phyloP scores from a whole-genome alignment of 2,888 invertebrate genomes.

The Adelognathus sp. region DNA sequence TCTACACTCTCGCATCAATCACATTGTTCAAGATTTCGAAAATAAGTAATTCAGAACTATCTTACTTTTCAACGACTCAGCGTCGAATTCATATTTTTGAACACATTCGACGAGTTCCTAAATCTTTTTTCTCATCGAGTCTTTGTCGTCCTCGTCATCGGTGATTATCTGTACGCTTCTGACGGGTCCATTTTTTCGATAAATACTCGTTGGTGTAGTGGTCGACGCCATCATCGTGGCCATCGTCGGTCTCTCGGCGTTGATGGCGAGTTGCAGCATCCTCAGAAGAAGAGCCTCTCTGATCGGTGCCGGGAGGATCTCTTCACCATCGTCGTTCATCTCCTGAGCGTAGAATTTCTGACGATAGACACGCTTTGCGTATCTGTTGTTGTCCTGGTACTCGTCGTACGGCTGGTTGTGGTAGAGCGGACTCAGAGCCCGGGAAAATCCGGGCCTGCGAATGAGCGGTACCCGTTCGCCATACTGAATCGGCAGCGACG shows the following conservation, averaged over 20 bases:
- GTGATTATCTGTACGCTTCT: constrained; percentile 89
- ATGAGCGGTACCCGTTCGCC: constrained; percentile 75
- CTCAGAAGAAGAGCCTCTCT: constrained; percentile 87
- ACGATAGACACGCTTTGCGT: constrained; percentile 76
- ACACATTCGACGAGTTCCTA: constrained; percentile 39
- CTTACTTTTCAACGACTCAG: too few species aligned
- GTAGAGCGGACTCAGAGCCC: constrained; percentile 70
- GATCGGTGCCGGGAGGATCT: constrained; percentile 87
- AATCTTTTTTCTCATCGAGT: constrained; percentile 73
- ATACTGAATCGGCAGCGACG: constrained; percentile 65
- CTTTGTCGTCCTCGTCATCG: constrained; percentile 82
- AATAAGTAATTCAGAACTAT: too few species aligned
- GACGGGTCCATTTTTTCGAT: constrained; percentile 83
- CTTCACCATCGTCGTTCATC: constrained; percentile 81
- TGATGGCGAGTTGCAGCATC: constrained; percentile 89
- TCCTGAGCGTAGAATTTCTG: constrained; percentile 76
- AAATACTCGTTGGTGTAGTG: constrained; percentile 74
- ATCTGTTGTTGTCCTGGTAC: constrained; percentile 73
- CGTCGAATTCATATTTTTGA: too few species aligned
- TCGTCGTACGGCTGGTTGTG: constrained; percentile 75
- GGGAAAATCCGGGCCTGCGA: constrained; percentile 69
- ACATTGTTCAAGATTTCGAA: too few species aligned
- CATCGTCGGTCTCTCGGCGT: constrained; percentile 82
- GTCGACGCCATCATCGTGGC: constrained; percentile 79
- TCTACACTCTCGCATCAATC: too few species aligned